Evolutionary conservation across 1,140 invertebrate genomes (phyloP), one percentile per base, ranked within the genome.

Genomic region (Battus philenor): DNA sequence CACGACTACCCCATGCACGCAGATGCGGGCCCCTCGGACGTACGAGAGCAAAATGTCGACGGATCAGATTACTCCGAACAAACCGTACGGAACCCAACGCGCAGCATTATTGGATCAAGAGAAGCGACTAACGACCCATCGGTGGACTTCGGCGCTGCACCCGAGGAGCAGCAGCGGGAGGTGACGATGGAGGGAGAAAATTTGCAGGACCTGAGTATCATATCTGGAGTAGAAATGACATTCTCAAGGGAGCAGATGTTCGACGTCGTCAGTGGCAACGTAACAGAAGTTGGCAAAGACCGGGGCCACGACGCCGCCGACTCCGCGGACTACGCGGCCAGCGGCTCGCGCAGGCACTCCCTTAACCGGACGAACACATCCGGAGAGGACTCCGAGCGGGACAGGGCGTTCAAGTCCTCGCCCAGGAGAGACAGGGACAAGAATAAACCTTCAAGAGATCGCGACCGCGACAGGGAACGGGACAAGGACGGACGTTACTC

Each of bases 181-280:
- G 66, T 88, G 8, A 86, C 81, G 7, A 79, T 89, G 69, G 88
- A 89, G 50, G 89, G 89, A 6, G 89, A 89, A 52, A 90, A 90
- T 50, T 63, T 89, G 12, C 87, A 89, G 54, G 88, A 90, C 66
- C 66, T 86, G 20, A 85, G 81, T 50, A 46, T 57, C 5, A 68
- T 78, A 36, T 64, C 78, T 3, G 68, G 78, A 4, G 47, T 59
- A 3, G 82, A 87, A 16, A 50, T 78, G 38, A 59, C 77, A 0
- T 74, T 65, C 36, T 56, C 75, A 3, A 56, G 83, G 9, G 80
- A 84, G 20, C 69, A 70, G 29, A 67, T 68, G 4, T 64, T 80
- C 20, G 78, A 81, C 10, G 74, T 74, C 1, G 67, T 73, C 1
- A 71, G 68, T 29, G 46, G 60, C 1, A 68, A 61, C 11, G 17